phyloP scores from a whole-genome alignment of 1,140 invertebrate genomes.

The Goniozus legneri region DNA sequence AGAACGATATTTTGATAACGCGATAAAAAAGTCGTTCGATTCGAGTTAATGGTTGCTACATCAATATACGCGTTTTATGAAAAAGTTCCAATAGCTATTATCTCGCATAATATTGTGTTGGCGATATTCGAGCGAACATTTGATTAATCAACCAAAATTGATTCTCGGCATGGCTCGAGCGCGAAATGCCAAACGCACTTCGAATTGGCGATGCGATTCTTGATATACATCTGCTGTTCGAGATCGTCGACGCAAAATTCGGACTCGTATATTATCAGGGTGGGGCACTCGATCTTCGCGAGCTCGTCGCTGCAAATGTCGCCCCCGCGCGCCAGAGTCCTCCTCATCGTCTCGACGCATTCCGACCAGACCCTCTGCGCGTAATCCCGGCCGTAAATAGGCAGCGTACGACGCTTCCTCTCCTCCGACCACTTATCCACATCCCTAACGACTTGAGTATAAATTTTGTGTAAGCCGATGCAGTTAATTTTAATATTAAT shows the following conservation, averaged over 20 bases:
- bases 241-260: conserved; percentile 72
- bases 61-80: no score
- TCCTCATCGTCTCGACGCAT: conserved; percentile 68
- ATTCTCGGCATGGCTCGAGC: no score
- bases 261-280: conserved; percentile 75
- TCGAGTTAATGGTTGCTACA: no score
- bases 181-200: conserved; percentile 57
- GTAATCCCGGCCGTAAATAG: conserved; percentile 71
- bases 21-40: no score
- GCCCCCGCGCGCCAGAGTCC: conserved; percentile 59
- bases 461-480: no score
- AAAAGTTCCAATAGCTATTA: no score
- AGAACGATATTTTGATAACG: no score
- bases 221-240: conserved; percentile 68
- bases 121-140: no score
- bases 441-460: conserved; percentile 56
- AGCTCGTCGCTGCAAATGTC: conserved; percentile 69
- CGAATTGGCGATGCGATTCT: conserved; percentile 62
- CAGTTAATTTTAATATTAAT: no score
- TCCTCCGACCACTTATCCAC: conserved; percentile 74
- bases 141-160: no score
- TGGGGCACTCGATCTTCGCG: conserved; percentile 65
- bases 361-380: conserved; percentile 66
- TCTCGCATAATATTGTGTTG: no score
- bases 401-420: conserved; percentile 70